These are phyloP conservation scores for Pogoniulus pusillus DNA, from an alignment of 2,797 vertebrate species.

Conservation along the genomic window DNA sequence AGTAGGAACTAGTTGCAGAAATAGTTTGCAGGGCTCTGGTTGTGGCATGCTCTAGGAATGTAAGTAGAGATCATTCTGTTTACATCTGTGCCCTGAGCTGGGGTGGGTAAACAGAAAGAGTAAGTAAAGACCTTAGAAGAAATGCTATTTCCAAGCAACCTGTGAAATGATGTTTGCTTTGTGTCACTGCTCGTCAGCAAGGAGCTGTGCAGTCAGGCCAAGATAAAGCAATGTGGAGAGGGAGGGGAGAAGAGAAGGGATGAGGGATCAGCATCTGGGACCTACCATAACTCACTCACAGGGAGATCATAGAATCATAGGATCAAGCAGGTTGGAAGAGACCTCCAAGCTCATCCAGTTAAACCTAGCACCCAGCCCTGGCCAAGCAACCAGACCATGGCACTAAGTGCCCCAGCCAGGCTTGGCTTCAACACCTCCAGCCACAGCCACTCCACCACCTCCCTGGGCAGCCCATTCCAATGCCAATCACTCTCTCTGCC, in stretches of 20 bases:
- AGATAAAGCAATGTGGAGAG: no score
- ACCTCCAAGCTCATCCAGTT: no score
- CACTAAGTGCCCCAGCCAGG: no score
- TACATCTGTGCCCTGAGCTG: accelerated
- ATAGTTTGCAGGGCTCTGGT: not conserved
- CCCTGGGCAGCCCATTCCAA: no score
- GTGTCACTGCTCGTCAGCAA: not conserved
- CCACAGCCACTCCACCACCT: no score
- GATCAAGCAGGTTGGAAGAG: no score
- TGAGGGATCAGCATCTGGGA: not conserved
- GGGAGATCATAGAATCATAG: no score
- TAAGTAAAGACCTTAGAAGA: not conserved
- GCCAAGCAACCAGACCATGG: no score
- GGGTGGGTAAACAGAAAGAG: not conserved
- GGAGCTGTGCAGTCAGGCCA: not conserved
- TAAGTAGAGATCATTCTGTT: not conserved
- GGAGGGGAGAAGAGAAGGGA: not conserved
- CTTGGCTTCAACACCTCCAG: no score
- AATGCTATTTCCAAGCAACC: not conserved
- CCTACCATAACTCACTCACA: accelerated
- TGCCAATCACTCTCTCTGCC: no score
- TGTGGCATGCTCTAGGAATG: not conserved
- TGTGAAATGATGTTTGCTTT: not conserved
- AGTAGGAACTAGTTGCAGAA: not conserved
- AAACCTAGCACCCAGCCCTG: no score